Evolutionary conservation across 2,888 invertebrate species (phyloP).

Genomic region (Pelosia muscerda): DNA sequence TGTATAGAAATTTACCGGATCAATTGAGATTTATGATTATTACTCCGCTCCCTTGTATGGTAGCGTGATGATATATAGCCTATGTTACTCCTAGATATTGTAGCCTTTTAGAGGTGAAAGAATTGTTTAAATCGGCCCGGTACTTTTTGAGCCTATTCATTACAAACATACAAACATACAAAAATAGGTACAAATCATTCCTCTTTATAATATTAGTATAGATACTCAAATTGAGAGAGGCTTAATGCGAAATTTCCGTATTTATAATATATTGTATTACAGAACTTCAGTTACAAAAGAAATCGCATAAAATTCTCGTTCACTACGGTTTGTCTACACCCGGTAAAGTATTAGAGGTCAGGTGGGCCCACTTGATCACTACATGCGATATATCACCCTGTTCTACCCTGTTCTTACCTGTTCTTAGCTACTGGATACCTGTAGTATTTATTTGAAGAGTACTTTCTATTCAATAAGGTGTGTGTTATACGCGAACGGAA

Average conservation of each 20-base stretch:
- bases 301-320: conserved; percentile 7
- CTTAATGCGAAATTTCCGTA: background rate
- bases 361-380: conserved; percentile 49
- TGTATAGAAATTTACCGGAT: no score
- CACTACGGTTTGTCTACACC: conserved; percentile 14
- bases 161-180: no score
- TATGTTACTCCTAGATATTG: no score
- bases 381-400: conserved; percentile 46
- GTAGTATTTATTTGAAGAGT: conserved; percentile 11
- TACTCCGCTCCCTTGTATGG: no score
- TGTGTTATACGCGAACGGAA: background rate
- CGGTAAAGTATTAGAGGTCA: conserved; percentile 52
- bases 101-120: no score
- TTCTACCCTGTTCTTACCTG: conserved; percentile 11
- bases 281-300: conserved; percentile 3
- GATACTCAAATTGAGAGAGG: background rate
- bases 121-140: no score
- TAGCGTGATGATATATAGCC: no score
- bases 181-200: no score
- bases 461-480: background rate
- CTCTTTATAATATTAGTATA: background rate
- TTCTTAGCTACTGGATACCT: conserved; percentile 4
- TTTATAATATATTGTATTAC: background rate
- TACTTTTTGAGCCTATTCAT: no score
- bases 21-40: no score